Evolutionary conservation across 2,797 vertebrate genomes (phyloP).

Genomic region (Hydrophis major): DNA sequence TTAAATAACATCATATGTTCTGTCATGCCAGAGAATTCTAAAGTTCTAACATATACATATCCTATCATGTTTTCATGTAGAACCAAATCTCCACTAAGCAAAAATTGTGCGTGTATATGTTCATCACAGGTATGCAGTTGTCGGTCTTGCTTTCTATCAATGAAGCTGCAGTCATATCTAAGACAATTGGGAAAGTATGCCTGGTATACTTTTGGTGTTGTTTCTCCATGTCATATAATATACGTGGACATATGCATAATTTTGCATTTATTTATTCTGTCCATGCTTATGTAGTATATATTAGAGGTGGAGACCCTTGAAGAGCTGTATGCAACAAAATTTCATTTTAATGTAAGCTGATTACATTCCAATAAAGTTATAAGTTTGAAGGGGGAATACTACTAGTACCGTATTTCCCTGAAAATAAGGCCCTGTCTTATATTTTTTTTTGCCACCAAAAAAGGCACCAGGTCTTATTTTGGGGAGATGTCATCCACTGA

Average conservation of each 20-base stretch:
- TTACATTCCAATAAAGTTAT: too few species aligned
- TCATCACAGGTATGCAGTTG: not conserved
- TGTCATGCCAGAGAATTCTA: not conserved
- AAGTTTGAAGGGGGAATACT: not conserved
- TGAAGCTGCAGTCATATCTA: not conserved
- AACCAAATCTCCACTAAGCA: not conserved
- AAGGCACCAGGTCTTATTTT: too few species aligned
- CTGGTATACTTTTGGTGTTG: not conserved
- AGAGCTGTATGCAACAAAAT: too few species aligned
- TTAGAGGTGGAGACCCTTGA: too few species aligned
- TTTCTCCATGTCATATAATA: too few species aligned
- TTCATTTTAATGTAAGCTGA: too few species aligned
- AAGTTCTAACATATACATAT: not conserved
- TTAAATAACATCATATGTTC: slow-evolving; percentile 5
- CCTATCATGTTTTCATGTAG: not conserved
- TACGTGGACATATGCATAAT: too few species aligned
- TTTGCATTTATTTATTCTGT: too few species aligned
- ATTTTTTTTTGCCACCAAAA: too few species aligned
- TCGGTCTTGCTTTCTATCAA: not conserved
- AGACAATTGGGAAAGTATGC: not conserved
- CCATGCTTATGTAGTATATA: too few species aligned
- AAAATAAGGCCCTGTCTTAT: too few species aligned
- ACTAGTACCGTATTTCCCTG: not conserved
- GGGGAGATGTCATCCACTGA: too few species aligned
- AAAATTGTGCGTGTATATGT: not conserved